Percentiles rank a stretch among this genome's conserved stretches.
Conservation (phyloP, 1,140 invertebrate species). For the Oncopodura yosiiana region DNA sequence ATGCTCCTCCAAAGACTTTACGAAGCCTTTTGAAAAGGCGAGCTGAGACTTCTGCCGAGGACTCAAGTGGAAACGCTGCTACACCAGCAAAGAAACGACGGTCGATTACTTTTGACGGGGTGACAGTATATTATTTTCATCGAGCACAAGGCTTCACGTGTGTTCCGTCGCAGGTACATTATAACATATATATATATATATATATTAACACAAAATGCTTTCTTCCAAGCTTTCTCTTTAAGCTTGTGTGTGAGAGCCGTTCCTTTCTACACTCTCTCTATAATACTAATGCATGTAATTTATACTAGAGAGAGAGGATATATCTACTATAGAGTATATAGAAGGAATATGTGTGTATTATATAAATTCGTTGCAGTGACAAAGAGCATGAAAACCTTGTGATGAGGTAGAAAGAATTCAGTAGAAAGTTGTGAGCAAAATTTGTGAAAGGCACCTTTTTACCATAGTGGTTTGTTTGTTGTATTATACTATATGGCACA, state of each 20-base stretch:
- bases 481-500: too few species aligned
- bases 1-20: neutral
- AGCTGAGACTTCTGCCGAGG: neutral
- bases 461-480: too few species aligned
- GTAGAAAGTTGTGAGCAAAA: too few species aligned
- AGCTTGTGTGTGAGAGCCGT: neutral
- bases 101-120: slow-evolving; percentile 77
- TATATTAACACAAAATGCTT: slow-evolving; percentile 1
- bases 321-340: too few species aligned
- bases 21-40: slow-evolving; percentile 30
- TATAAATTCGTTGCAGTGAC: too few species aligned
- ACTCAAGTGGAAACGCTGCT: neutral
- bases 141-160: slow-evolving; percentile 94
- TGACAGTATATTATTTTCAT: slow-evolving; percentile 92
- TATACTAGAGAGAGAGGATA: neutral
- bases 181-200: slow-evolving; percentile 16
- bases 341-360: too few species aligned
- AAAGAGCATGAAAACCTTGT: too few species aligned
- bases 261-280: neutral
- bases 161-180: slow-evolving; percentile 73
- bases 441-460: too few species aligned
- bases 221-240: neutral
- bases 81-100: slow-evolving; percentile 54
- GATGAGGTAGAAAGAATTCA: too few species aligned
- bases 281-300: too few species aligned